Evolutionary conservation across 2,113 vertebrate genomes (phyloP), one percentile per base, ranked within the genome.

Genomic region (Garra rufa): DNA sequence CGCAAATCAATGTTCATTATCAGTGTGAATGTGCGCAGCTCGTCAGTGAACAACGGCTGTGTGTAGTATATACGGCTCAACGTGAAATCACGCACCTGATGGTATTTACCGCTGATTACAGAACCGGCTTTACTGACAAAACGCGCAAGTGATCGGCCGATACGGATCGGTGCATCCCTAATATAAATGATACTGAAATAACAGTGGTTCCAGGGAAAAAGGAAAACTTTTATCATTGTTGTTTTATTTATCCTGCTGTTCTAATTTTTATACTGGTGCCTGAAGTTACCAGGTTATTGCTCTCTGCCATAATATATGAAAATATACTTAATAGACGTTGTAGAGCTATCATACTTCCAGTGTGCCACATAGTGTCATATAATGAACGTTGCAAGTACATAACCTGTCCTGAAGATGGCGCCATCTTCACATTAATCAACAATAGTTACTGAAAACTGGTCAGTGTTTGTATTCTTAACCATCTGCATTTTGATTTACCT

Each of bases 391-490:
- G 69, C 43, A 83, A 11, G 4, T 63, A 28, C 30, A 77, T 41
- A 63, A 61, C 10, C 11, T 69, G 82, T 38, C 24, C 38, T 74
- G 34, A n/a, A 76, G 26, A 5, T 13, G 44, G 46, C 26, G 5
- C n/a, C 26, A 75, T 44, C 15, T 76, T 19, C 70, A 24, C 17
- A 75, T 81, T 28, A 17, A 24, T 30, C 9, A 55, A 34, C 3
- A 85, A 59, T 59, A 46, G n/a, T 17, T 59, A 78, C 55, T 78
- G 46, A 76, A 21, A 15, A 65, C 61, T 11, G 34, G 17, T 69
- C 65, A 69, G 2, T 69, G 17, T 38, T n/a, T n/a, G n/a, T n/a
- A n/a, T n/a, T n/a, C n/a, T n/a, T n/a, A n/a, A n/a, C n/a, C n/a
- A n/a, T n/a, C n/a, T n/a, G n/a, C n/a, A n/a, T n/a, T n/a, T n/a